A percentile compares a stretch with the other conserved stretches of the same genome.
These are phyloP conservation scores for Notothenia rossii DNA, from an alignment of 2,113 vertebrate genomes.

Conservation along the genomic window DNA sequence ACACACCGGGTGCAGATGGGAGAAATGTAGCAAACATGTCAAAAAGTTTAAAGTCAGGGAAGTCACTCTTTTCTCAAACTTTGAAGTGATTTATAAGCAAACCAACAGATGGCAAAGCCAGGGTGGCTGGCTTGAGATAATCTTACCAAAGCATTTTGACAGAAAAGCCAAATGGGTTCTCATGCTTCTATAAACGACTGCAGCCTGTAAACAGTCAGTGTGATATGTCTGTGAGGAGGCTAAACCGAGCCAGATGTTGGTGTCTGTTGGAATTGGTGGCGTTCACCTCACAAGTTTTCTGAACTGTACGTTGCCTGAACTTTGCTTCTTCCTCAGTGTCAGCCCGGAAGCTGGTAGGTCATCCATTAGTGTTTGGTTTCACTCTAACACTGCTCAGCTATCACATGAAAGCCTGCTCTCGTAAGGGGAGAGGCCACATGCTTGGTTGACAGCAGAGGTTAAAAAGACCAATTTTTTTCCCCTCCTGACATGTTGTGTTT, in stretches of 20 bases:
- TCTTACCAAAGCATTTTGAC: constrained; percentile 45
- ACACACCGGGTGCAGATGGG: constrained; percentile 10
- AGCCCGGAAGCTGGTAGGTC: constrained; percentile 47
- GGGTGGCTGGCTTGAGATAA: constrained; percentile 22
- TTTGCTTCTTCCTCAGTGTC: constrained; percentile 52
- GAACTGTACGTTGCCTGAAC: constrained; percentile 29
- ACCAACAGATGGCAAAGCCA: constrained; percentile 57
- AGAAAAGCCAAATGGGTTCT: constrained; percentile 50
- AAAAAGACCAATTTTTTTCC: neutral
- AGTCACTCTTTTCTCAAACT: constrained; percentile 16
- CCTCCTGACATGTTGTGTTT: constrained; percentile 1
- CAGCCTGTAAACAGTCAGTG: constrained; percentile 24
- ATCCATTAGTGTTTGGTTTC: constrained; percentile 60
- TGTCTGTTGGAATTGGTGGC: constrained; percentile 37
- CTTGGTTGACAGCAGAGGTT: constrained; percentile 12
- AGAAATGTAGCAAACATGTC: constrained; percentile 50
- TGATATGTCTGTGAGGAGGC: neutral
- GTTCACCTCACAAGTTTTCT: constrained; percentile 40
- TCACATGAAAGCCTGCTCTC: constrained; percentile 29
- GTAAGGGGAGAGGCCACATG: constrained; percentile 18
- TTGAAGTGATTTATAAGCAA: constrained; percentile 45
- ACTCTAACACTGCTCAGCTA: constrained; percentile 22
- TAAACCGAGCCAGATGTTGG: constrained; percentile 78
- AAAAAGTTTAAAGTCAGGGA: constrained; percentile 36
- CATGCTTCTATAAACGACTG: constrained; percentile 41